Base-by-base conservation (phyloP, 2,113 vertebrate genomes). In the Felis chaus region DNA sequence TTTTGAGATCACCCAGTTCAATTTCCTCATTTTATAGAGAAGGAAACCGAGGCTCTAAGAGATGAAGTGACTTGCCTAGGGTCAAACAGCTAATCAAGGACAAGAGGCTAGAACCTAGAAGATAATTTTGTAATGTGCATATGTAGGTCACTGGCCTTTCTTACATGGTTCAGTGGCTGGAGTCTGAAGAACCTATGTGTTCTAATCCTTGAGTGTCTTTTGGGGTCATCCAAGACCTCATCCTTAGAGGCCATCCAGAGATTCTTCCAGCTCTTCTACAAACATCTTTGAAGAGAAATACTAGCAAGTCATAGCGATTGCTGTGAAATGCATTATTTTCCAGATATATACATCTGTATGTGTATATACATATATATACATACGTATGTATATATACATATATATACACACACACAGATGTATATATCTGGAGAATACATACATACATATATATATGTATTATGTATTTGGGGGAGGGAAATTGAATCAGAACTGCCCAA, bases 271-370 rank as follows among this genome's bases (percentile, higher is more conserved):
- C 33, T n/a, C 50, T 91, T 91, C 27, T 61, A 71, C 23, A 76
- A 88, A 93, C 48, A 45, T 57, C 39, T 80, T 73, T 82, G 86
- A 90, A 86, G 76, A 89, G 57, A 93, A 63, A 78, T 69, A 73
- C 31, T 50, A 69, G 50, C 23, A 89, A 50, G 41, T 84, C 50
- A 36, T 9, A 41, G 68, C 23, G 39, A 78, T 12, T 65, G 41
- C 61, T 63, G 5, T 53, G 10, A 79, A 69, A 83, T 18, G 33
- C 57, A 41, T 33, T 93, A 15, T 69, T 55, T 65, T 80, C 65
- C 84, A 89, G 27, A 76, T 39, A 73, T 14, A 82, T 8, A 5
- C 45, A 45, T 45, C 1, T 1, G 45, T 45, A 9, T 45, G 45
- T 45, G 45, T 23, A 57, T 16, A 16, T 55, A 15, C 15, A 16